Evolutionary conservation across 2,888 invertebrate species (phyloP).

Genomic region (Andricus curvator): DNA sequence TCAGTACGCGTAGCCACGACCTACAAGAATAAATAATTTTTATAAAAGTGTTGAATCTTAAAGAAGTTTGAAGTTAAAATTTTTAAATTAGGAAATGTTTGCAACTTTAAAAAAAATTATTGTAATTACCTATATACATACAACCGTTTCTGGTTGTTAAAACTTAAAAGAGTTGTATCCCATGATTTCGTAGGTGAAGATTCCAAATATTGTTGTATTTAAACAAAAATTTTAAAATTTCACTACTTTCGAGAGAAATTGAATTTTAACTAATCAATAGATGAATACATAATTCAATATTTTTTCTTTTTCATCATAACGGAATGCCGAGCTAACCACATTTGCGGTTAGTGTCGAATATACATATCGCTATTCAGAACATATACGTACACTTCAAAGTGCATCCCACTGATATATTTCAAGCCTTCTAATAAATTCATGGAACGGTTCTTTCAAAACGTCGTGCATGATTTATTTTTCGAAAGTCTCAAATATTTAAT

Average conservation of each 20-base stretch:
- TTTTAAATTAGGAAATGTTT: too few species aligned
- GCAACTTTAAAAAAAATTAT: too few species aligned
- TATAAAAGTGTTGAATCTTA: too few species aligned
- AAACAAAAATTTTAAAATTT: neutral
- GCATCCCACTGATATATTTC: slow-evolving; percentile 29
- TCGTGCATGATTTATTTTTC: neutral
- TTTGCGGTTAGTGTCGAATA: slow-evolving; percentile 20
- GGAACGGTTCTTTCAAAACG: neutral
- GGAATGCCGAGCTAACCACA: slow-evolving; percentile 27
- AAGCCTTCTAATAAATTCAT: slow-evolving; percentile 36
- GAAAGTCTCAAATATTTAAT: neutral
- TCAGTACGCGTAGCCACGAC: too few species aligned
- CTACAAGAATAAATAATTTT: too few species aligned
- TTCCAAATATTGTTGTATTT: neutral
- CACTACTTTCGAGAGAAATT: neutral
- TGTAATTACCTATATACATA: too few species aligned
- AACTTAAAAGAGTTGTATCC: too few species aligned
- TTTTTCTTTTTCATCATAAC: neutral
- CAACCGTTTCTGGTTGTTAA: too few species aligned
- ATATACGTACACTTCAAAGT: slow-evolving; percentile 19
- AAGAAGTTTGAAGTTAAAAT: too few species aligned
- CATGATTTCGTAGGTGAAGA: too few species aligned
- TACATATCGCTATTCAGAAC: slow-evolving; percentile 2
- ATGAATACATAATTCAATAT: neutral
- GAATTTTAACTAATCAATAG: neutral